phyloP scores from a whole-genome alignment of 2,888 invertebrate genomes.

The Hirtodrosophila histrioides region DNA sequence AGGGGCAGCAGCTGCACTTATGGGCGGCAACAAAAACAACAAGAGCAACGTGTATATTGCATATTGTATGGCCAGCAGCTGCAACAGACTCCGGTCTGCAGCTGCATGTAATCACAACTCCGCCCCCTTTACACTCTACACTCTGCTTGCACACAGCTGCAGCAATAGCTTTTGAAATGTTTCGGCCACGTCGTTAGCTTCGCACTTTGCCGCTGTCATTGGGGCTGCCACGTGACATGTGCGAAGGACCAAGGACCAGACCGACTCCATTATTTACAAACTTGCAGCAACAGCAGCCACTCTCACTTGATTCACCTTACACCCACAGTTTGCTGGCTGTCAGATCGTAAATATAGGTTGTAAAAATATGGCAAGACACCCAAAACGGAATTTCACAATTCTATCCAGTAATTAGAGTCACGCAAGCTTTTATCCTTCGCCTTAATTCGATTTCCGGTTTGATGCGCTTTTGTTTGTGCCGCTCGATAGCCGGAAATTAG shows the following conservation, averaged over 20 bases:
- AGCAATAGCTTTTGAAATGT: slow-evolving; percentile 40
- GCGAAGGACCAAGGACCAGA: slow-evolving; percentile 5
- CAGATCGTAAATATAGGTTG: slow-evolving; percentile 37
- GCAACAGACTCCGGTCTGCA: slow-evolving; percentile 23
- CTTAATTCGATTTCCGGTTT: slow-evolving; percentile 76
- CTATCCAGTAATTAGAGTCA: slow-evolving; percentile 62
- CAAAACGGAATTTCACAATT: slow-evolving; percentile 8
- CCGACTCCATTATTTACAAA: slow-evolving; percentile 51
- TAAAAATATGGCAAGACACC: background rate
- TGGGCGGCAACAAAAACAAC: slow-evolving; percentile 36
- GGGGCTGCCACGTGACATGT: slow-evolving; percentile 31
- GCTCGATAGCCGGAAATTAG: slow-evolving; percentile 73
- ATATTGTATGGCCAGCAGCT: slow-evolving; percentile 56
- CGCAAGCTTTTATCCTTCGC: slow-evolving; percentile 49
- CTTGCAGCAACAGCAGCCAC: slow-evolving; percentile 26
- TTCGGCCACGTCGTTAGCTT: slow-evolving; percentile 64
- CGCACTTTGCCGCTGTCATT: slow-evolving; percentile 68
- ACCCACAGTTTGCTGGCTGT: background rate
- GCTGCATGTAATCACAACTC: slow-evolving; percentile 15
- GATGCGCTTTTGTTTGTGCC: slow-evolving; percentile 57
- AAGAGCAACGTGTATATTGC: slow-evolving; percentile 58
- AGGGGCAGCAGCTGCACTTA: slow-evolving; percentile 52
- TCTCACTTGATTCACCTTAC: background rate
- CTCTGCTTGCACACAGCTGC: background rate
- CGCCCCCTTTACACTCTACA: background rate